Base-by-base conservation (phyloP, 2,797 vertebrate species). In the Thripadectes ignobilis region DNA sequence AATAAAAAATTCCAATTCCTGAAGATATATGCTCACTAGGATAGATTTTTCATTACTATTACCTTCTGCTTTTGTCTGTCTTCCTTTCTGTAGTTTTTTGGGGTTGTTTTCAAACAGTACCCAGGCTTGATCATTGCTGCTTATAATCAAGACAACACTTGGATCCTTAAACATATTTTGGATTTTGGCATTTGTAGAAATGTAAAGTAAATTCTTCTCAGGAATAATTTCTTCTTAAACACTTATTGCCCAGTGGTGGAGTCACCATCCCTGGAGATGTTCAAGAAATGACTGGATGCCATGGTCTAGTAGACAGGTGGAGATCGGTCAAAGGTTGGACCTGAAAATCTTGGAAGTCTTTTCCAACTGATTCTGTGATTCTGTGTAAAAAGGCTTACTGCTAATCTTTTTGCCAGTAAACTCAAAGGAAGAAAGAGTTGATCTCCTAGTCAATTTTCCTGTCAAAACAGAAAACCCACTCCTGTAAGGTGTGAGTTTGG, bases 21-120 rank as follows among this genome's bases (percentile, higher is more conserved):
- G 41, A 91, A 82, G 52, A 89, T 46, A 26, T 17, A 85, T 85
- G 49, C 13, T 20, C 15, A 41, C 13, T 52, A 83, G 48, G 19
- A 86, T 3, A 84, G 26, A 71, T 85, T 86, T 90, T 85, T 84
- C 48, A 57, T 69, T 92, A 75, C 21, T 77, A 67, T 85, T 58
- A 66, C 9, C 9, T 16, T 29, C 13, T 39, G 32, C 23, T 72
- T 89, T 67, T 80, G 32, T 51, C 38, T 65, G 34, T 51, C 8
- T 68, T 46, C 51, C 45, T 58, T 78, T 71, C 29, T 85, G 23
- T 66, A 41, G 0, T 41, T 79, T 69, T 67, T 30, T 15, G 8
- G 8, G 1, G 15, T 14, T 39, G 29, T 72, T 81, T 75, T 62
- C 34, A 39, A 61, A 51, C 6, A 62, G 27, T 23, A 55, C 13